Evolutionary conservation across 1,140 invertebrate species (phyloP).

Genomic region (Eriocheir sinensis): DNA sequence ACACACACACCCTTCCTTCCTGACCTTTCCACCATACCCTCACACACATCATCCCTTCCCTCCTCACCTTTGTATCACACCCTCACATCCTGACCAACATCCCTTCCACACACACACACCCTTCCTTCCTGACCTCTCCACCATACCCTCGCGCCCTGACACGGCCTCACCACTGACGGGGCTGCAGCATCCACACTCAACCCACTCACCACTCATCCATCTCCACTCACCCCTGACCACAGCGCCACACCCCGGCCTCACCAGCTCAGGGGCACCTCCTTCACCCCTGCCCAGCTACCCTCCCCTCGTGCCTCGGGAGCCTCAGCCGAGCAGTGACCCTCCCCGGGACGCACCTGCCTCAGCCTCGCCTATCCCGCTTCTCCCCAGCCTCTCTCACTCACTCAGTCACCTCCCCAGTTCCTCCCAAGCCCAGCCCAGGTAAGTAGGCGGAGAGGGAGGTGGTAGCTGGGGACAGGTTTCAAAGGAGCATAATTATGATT

Average conservation of each 20-base stretch:
- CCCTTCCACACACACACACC: background rate
- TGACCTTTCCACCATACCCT: too few species aligned
- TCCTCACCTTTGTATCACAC: too few species aligned
- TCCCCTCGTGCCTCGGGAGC: background rate
- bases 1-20: too few species aligned
- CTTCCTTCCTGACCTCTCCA: too few species aligned
- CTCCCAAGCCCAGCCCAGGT: background rate
- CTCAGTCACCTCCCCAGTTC: background rate
- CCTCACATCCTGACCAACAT: too few species aligned
- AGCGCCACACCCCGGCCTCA: background rate
- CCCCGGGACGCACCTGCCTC: background rate
- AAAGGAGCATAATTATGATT: constrained; percentile 25
- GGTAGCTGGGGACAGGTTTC: background rate
- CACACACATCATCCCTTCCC: too few species aligned
- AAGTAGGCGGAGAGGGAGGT: background rate
- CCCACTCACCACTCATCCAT: background rate
- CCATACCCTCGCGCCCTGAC: too few species aligned
- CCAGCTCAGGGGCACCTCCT: background rate
- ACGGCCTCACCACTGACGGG: too few species aligned
- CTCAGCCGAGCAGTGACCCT: background rate
- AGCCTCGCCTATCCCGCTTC: constrained; percentile 9
- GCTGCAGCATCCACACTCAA: too few species aligned
- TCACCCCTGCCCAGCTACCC: background rate
- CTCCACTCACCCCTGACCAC: background rate
- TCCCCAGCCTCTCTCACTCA: background rate